Evolutionary conservation across 2,113 vertebrate species (phyloP), one percentile per base, ranked within the genome.

Genomic region (Actenoides lindsayi): DNA sequence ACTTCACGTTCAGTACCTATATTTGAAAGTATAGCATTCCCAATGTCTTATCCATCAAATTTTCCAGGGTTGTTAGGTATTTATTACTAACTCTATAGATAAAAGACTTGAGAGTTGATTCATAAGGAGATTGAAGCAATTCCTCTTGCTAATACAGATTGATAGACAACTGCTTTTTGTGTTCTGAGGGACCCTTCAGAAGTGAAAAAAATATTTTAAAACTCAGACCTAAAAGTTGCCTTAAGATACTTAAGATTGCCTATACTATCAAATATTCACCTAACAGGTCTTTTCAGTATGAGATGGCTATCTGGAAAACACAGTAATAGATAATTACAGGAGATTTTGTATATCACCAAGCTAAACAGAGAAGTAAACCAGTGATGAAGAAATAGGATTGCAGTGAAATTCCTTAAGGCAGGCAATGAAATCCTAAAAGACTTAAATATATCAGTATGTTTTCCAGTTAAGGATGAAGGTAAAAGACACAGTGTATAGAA

Each of bases 401-500:
- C 53, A 93, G 35, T 85, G 25, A 71, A 94, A 83, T 60, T 89
- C 69, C 91, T 84, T 6, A 4, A 64, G 76, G 60, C 37, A 90
- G 31, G 37, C 44, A 31, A 67, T 64, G 54, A 77, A 96, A 90
- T 90, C 35, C 25, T 80, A 41, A 57, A 73, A 48, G 46, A 92
- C 85, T 90, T 90, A 90, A 83, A 83, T 80, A 50, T 25, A 92
- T 62, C 54, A 81, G 41, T 17, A 44, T 62, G 64, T 37, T 93
- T 92, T 88, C 53, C 71, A 81, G 51, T 67, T 87, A 67, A 81
- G 73, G 60, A 82, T 67, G 74, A 92, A 92, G 76, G 87, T 86
- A 64, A 92, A 81, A 89, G 31, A 39, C 2, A 0, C 5, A 69
- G 39, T 8, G 33, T 46, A 42, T 68, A 90, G 68, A 89, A 90